These are phyloP conservation scores for Panthera uncia DNA, from an alignment of 2,113 vertebrate genomes.

Conservation along the genomic window DNA sequence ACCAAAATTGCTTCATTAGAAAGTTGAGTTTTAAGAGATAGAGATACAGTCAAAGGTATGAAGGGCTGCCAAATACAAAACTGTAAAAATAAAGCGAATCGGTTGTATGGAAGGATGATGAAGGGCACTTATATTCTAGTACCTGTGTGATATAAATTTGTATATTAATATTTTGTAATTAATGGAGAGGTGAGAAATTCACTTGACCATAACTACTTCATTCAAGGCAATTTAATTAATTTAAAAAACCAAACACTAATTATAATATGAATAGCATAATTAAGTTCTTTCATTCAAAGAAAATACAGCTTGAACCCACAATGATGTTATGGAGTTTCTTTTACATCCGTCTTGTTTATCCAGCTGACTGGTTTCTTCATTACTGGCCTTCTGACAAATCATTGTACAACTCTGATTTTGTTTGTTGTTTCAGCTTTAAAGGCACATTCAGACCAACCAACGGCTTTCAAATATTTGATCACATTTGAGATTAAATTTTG, in stretches of 20 bases:
- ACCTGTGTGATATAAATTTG: not conserved
- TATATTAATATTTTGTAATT: not conserved
- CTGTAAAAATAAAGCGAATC: not conserved
- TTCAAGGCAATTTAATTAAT: not conserved
- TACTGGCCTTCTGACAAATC: not conserved
- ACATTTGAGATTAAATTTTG: not conserved
- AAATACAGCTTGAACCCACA: not conserved
- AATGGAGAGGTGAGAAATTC: not conserved
- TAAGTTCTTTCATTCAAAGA: not conserved
- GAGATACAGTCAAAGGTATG: not conserved
- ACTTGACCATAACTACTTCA: not conserved
- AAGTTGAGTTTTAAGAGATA: not conserved
- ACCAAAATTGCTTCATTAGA: not conserved
- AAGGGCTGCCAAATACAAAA: not conserved
- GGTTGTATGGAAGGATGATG: not conserved
- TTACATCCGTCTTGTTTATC: not conserved
- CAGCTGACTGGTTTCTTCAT: not conserved
- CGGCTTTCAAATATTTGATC: not conserved
- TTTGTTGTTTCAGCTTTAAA: conserved; percentile 47
- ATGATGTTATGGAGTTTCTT: not conserved
- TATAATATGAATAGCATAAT: not conserved
- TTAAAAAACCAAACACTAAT: not conserved
- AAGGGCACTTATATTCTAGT: not conserved
- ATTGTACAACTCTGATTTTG: not conserved
- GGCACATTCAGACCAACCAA: not conserved